phyloP scores from a whole-genome alignment of 2,888 invertebrate species.

The Scrobipalpa atriplicella region DNA sequence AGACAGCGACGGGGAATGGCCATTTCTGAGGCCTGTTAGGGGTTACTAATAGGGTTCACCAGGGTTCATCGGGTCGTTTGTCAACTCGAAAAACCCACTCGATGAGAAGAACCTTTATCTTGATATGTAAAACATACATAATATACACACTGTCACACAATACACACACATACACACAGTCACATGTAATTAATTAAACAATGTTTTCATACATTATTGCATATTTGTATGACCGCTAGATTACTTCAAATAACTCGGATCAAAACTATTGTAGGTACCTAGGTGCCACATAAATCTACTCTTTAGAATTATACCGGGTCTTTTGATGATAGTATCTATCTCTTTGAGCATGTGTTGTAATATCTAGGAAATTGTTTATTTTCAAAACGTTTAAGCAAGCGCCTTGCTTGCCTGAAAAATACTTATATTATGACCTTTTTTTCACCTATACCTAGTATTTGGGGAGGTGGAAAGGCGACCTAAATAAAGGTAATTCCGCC shows the following conservation, averaged over 20 bases:
- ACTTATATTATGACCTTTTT: no score
- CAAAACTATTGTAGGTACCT: background rate
- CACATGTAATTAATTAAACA: background rate
- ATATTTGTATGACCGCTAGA: slow-evolving; percentile 6
- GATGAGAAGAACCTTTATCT: background rate
- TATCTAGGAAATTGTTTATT: no score
- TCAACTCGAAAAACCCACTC: background rate
- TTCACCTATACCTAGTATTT: no score
- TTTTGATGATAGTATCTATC: background rate
- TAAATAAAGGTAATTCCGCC: no score
- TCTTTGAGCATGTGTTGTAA: no score
- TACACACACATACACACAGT: background rate
- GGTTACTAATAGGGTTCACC: no score
- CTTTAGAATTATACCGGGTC: background rate
- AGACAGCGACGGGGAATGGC: no score
- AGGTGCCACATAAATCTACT: background rate
- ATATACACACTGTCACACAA: background rate
- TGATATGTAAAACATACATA: background rate
- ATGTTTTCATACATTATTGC: slow-evolving; percentile 5
- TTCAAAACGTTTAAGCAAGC: no score
- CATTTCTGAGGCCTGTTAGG: no score
- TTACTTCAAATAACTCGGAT: slow-evolving; percentile 14
- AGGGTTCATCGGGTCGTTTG: no score
- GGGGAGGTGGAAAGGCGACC: no score
- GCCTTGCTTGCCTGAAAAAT: no score